Evolutionary conservation across 2,888 invertebrate genomes (phyloP).

Genomic region (Trissolcus japonicus): DNA sequence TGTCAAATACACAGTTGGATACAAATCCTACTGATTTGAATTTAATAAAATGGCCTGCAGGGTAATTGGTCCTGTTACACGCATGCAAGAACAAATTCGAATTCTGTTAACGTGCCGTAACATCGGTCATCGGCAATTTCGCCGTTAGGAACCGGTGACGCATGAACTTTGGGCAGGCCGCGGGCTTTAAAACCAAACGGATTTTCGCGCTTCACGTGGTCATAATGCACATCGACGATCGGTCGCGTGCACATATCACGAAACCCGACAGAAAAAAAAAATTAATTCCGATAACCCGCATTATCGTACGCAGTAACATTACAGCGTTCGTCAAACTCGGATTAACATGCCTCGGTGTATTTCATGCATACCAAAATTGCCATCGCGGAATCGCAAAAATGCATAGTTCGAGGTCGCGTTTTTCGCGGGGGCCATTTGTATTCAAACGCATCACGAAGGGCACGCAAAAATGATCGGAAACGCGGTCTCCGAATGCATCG

Average conservation of each 20-base stretch:
- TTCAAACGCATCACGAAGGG: constrained; percentile 18
- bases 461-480: constrained; percentile 17
- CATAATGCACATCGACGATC: constrained; percentile 42
- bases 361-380: constrained; percentile 16
- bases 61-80: constrained; percentile 44
- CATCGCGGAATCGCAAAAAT: constrained; percentile 2
- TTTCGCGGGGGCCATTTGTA: constrained; percentile 15
- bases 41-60: constrained; percentile 49
- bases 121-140: constrained; percentile 63
- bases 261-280: not conserved
- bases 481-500: constrained; percentile 6
- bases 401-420: constrained; percentile 5
- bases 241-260: constrained; percentile 9
- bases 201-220: constrained; percentile 60
- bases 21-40: constrained; percentile 38
- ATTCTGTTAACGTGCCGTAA: constrained; percentile 59
- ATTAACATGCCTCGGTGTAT: constrained; percentile 6
- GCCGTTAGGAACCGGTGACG: constrained; percentile 60
- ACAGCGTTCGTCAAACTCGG: constrained; percentile 19
- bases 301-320: constrained; percentile 25
- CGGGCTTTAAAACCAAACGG: constrained; percentile 58
- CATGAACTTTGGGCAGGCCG: constrained; percentile 57
- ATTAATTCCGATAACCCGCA: constrained; percentile 17
- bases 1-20: constrained; percentile 15
- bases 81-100: constrained; percentile 58